Conservation (phyloP, 2,888 invertebrate species). For the Acrobasis suavella region DNA sequence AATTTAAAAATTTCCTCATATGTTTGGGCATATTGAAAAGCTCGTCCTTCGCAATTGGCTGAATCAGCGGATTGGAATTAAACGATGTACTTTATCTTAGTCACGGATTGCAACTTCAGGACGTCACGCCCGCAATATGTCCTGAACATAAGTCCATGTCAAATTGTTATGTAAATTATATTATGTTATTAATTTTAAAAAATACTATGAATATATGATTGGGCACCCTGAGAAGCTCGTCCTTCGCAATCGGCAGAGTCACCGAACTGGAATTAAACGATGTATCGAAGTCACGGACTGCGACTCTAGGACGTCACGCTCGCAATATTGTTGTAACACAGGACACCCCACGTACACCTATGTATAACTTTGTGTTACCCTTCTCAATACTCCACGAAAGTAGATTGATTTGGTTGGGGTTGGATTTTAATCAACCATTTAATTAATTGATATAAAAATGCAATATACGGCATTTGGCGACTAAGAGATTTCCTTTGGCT, state of each 20-base stretch:
- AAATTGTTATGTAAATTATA: too few species aligned
- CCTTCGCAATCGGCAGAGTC: slow-evolving; percentile 72
- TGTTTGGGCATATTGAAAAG: slow-evolving; percentile 43
- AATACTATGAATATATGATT: too few species aligned
- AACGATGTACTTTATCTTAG: slow-evolving; percentile 75
- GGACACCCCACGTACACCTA: slow-evolving; percentile 40
- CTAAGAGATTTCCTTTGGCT: too few species aligned
- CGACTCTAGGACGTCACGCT: slow-evolving; percentile 61
- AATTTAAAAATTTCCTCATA: too few species aligned
- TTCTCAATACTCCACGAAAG: slow-evolving; percentile 22
- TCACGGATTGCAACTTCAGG: slow-evolving; percentile 65
- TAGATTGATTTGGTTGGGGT: not conserved
- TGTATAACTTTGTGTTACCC: slow-evolving; percentile 42
- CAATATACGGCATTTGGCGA: too few species aligned
- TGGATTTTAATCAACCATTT: not conserved
- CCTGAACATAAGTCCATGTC: too few species aligned
- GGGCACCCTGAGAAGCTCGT: slow-evolving; percentile 52
- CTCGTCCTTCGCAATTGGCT: slow-evolving; percentile 70
- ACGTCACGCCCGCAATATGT: slow-evolving; percentile 59
- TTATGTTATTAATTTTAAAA: too few species aligned
- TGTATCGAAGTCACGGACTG: slow-evolving; percentile 73
- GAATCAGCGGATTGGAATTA: slow-evolving; percentile 75
- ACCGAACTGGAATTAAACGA: slow-evolving; percentile 77
- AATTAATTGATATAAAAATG: too few species aligned
- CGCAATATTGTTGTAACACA: slow-evolving; percentile 57